Evolutionary conservation across 2,888 invertebrate species (phyloP).

Genomic region (Chymomyza amoena): DNA sequence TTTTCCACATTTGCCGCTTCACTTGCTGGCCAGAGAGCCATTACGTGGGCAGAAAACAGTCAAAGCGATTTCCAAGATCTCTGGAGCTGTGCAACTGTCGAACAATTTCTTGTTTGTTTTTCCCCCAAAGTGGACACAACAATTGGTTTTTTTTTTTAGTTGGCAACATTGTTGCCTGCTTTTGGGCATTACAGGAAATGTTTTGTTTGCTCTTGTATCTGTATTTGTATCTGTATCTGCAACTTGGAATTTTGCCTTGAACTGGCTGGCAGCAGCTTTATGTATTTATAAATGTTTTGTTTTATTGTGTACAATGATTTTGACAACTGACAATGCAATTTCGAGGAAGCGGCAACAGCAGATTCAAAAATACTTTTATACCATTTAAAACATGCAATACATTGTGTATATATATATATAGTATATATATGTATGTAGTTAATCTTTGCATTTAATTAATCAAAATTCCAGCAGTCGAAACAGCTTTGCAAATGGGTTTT

Average conservation of each 20-base stretch:
- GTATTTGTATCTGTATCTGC: constrained; percentile 20
- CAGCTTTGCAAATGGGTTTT: neutral
- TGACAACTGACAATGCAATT: constrained; percentile 7
- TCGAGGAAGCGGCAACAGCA: neutral
- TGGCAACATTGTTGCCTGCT: constrained; percentile 28
- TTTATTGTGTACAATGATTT: neutral
- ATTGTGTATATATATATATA: too few relatives aligned
- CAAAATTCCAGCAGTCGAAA: neutral
- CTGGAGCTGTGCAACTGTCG: too few relatives aligned
- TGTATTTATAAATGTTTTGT: neutral
- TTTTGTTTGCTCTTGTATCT: constrained; percentile 13
- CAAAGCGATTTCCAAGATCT: neutral
- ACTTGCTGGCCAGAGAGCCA: neutral
- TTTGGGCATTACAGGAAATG: constrained; percentile 9
- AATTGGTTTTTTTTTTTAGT: neutral
- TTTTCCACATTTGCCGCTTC: constrained; percentile 31
- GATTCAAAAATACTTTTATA: neutral
- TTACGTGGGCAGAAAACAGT: constrained; percentile 50
- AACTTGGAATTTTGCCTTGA: constrained; percentile 4
- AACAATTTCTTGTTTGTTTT: constrained; percentile 10
- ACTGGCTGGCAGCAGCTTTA: constrained; percentile 1
- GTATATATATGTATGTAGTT: neutral
- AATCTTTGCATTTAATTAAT: constrained; percentile 2
- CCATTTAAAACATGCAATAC: neutral
- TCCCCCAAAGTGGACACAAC: constrained; percentile 24